Conservation (phyloP, 2,888 invertebrate genomes). For the Noctua janthe region DNA sequence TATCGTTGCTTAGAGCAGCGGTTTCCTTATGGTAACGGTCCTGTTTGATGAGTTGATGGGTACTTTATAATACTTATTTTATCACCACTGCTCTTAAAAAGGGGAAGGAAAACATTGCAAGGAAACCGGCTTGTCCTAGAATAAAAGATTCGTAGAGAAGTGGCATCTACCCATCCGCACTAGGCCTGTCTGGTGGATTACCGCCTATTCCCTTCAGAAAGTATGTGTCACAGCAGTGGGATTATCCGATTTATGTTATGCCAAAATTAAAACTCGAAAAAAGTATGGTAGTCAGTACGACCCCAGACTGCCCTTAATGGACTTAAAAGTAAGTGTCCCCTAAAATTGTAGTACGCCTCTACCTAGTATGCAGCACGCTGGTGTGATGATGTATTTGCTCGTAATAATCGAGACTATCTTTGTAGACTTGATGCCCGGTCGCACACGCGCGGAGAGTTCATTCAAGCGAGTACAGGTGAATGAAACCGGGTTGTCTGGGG, state of each 20-base stretch:
- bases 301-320: neutral
- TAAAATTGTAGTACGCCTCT: neutral
- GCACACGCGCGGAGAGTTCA: constrained; percentile 78
- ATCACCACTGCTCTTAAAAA: neutral
- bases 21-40: neutral
- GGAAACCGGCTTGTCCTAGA: neutral
- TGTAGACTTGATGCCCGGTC: constrained; percentile 81
- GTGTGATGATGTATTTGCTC: neutral
- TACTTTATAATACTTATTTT: neutral
- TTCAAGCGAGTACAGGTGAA: constrained; percentile 77
- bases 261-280: neutral
- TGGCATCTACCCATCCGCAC: neutral
- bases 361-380: neutral
- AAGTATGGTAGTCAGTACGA: neutral
- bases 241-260: neutral
- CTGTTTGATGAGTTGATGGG: neutral
- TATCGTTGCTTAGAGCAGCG: neutral
- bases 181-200: neutral
- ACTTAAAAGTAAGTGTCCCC: neutral
- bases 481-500: constrained; percentile 80
- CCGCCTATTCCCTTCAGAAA: neutral
- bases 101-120: neutral
- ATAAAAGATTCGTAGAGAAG: neutral
- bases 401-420: constrained; percentile 3
- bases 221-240: neutral